Conservation (phyloP, 2,113 vertebrate species). For the Leptodactylus fuscus region DNA sequence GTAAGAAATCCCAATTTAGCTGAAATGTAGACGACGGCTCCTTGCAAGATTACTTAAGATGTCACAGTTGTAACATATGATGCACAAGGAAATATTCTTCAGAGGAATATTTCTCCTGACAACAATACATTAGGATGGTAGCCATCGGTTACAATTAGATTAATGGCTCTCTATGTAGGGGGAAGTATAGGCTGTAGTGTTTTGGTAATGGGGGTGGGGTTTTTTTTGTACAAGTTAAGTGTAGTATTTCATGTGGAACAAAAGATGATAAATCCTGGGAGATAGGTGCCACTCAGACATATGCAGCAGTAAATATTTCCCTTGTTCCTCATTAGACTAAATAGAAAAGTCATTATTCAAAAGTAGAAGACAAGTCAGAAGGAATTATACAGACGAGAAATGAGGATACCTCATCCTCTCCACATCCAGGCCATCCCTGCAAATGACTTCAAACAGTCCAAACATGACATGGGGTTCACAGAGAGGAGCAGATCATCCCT, state of each 20-base stretch:
- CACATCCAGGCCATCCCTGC: conserved; percentile 67
- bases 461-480: conserved; percentile 74
- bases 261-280: conserved; percentile 38
- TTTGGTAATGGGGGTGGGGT: conserved; percentile 19
- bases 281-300: conserved; percentile 51
- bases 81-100: conserved; percentile 31
- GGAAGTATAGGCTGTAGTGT: conserved; percentile 26
- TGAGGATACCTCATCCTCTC: conserved; percentile 63
- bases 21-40: not conserved
- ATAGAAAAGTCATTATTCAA: conserved; percentile 59
- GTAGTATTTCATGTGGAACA: conserved; percentile 30
- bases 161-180: conserved; percentile 44
- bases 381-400: conserved; percentile 63
- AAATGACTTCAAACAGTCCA: conserved; percentile 74
- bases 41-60: conserved; percentile 28
- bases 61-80: conserved; percentile 31
- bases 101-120: conserved; percentile 43
- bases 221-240: conserved; percentile 51
- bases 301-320: not conserved
- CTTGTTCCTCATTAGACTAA: conserved; percentile 61
- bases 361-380: conserved; percentile 66
- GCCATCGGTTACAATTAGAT: conserved; percentile 48
- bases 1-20: not conserved
- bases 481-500: conserved; percentile 73
- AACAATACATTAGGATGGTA: conserved; percentile 19